Conservation (phyloP, 2,113 vertebrate genomes). For the Heterochromis multidens region DNA sequence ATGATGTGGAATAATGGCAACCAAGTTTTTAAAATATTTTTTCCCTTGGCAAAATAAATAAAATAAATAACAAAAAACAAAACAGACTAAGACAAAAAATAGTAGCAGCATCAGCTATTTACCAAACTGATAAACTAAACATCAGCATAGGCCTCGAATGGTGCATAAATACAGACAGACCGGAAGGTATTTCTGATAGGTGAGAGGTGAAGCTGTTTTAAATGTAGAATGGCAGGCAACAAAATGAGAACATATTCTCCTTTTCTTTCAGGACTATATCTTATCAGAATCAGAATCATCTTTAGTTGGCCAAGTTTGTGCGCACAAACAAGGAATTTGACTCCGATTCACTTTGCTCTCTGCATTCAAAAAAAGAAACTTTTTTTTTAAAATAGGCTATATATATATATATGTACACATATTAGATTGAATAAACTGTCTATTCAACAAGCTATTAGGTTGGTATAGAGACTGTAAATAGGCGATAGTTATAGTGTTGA, state of each 20-base stretch:
- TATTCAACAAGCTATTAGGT: neutral
- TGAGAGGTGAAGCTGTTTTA: neutral
- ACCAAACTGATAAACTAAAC: neutral
- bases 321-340: no score
- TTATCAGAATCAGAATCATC: no score
- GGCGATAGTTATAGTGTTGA: no score
- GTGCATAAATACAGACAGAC: neutral
- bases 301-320: no score
- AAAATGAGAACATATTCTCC: neutral
- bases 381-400: no score
- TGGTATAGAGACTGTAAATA: neutral
- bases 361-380: no score
- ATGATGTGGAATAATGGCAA: neutral
- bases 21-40: rapidly evolving
- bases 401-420: no score
- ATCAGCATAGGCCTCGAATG: neutral
- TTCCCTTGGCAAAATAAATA: neutral
- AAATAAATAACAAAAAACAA: neutral
- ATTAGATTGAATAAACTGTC: no score
- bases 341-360: no score
- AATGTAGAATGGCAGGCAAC: neutral
- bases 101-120: neutral
- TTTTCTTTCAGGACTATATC: neutral
- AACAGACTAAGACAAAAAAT: neutral
- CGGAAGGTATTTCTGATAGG: neutral